Conservation (phyloP, 2,797 vertebrate genomes). For the Melanotaenia maccullochi region DNA sequence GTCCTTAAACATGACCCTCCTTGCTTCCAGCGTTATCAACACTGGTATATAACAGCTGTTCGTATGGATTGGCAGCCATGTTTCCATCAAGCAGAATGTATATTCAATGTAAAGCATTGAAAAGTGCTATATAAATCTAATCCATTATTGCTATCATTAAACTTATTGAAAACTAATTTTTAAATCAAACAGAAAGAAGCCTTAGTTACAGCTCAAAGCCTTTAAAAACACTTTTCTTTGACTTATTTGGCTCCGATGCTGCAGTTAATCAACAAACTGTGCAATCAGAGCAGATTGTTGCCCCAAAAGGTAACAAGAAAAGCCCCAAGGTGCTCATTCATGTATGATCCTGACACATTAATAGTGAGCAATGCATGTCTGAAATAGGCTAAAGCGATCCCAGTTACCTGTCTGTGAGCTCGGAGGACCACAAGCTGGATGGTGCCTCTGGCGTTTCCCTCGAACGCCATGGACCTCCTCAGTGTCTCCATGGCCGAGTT, state of each 20-base stretch:
- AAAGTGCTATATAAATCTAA: no score
- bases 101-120: no score
- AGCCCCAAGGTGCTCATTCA: not conserved
- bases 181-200: not conserved
- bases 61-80: no score
- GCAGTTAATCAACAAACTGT: not conserved
- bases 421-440: slow-evolving; percentile 93
- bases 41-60: not conserved
- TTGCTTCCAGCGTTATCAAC: not conserved
- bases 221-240: not conserved
- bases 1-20: not conserved
- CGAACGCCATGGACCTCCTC: slow-evolving; percentile 94
- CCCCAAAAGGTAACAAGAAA: not conserved
- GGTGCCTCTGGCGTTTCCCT: slow-evolving; percentile 91
- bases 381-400: accelerated
- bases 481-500: slow-evolving; percentile 95
- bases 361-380: no score
- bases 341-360: no score
- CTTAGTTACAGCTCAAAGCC: not conserved
- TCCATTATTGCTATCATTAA: no score
- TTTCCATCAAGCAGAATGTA: no score
- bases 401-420: slow-evolving; percentile 43
- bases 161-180: no score
- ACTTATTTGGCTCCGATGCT: not conserved
- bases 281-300: not conserved